Evolutionary conservation across 2,797 vertebrate genomes (phyloP).

Genomic region (Okamejei kenojei): DNA sequence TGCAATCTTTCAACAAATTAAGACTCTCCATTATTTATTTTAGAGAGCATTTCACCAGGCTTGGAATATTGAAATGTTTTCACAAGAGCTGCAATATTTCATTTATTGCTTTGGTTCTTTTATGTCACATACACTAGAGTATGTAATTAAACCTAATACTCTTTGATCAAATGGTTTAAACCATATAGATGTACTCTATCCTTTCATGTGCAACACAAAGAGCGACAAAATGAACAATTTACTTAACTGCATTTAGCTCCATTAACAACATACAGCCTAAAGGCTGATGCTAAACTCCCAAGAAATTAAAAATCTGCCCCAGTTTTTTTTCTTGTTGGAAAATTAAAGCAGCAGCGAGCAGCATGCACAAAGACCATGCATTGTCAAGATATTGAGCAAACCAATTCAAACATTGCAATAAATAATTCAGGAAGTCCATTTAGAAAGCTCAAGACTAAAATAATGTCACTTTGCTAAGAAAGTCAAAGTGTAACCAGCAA

Average conservation of each 20-base stretch:
- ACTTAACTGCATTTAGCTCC: conserved; percentile 49
- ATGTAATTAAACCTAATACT: conserved; percentile 48
- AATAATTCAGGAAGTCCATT: conserved; percentile 59
- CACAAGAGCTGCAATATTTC: conserved; percentile 54
- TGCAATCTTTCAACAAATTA: conserved; percentile 44
- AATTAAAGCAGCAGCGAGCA: conserved; percentile 55
- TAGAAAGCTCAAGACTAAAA: conserved; percentile 57
- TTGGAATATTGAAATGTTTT: conserved; percentile 50
- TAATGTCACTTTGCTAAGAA: conserved; percentile 50
- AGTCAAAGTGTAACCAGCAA: conserved; percentile 55
- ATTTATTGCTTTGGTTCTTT: conserved; percentile 67
- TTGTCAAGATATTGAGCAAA: conserved; percentile 57
- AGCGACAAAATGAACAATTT: conserved; percentile 64
- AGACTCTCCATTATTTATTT: conserved; percentile 60
- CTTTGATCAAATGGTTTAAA: conserved; percentile 23
- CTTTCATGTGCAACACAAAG: conserved; percentile 65
- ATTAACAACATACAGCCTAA: conserved; percentile 41
- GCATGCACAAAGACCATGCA: conserved; percentile 69
- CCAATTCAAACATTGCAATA: conserved; percentile 57
- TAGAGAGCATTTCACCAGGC: conserved; percentile 50
- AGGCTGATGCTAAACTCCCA: conserved; percentile 41
- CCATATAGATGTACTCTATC: conserved; percentile 23
- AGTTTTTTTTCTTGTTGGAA: conserved; percentile 48
- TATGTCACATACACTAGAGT: conserved; percentile 54
- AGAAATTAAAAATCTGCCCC: conserved; percentile 57